Percentiles rank a stretch among this genome's conserved stretches.
Conservation (phyloP, 2,888 invertebrate species). For the Idaea biselata region DNA sequence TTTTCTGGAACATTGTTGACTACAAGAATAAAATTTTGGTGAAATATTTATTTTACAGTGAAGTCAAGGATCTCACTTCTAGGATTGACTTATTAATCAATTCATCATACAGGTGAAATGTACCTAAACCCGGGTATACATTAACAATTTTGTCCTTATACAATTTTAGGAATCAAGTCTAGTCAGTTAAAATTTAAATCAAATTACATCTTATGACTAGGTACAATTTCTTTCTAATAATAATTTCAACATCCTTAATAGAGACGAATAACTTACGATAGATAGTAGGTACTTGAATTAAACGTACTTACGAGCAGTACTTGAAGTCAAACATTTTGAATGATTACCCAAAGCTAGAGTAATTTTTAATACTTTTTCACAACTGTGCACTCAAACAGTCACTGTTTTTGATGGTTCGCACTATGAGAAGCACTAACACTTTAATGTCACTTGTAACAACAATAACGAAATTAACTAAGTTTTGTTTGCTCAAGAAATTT, state of each 20-base stretch:
- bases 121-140: constrained; percentile 33
- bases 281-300: constrained; percentile 18
- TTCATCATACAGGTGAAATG: neutral
- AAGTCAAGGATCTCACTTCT: neutral
- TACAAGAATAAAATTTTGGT: neutral
- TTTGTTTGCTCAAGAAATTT: constrained; percentile 58
- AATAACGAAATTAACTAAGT: constrained; percentile 68
- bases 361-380: constrained; percentile 26
- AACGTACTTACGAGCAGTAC: constrained; percentile 12
- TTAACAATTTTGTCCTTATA: constrained; percentile 40
- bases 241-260: constrained; percentile 25
- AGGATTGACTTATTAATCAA: neutral
- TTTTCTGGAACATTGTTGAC: neutral
- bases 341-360: constrained; percentile 20
- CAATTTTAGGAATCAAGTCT: constrained; percentile 54
- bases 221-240: constrained; percentile 68
- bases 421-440: constrained; percentile 53
- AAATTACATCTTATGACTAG: constrained; percentile 78
- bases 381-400: constrained; percentile 29
- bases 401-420: constrained; percentile 12
- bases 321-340: constrained; percentile 15
- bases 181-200: constrained; percentile 51
- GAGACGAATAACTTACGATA: constrained; percentile 18
- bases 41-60: neutral
- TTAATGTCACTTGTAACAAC: constrained; percentile 64